Base-by-base conservation (phyloP, 2,888 invertebrate species). In the Ametastegia equiseti region DNA sequence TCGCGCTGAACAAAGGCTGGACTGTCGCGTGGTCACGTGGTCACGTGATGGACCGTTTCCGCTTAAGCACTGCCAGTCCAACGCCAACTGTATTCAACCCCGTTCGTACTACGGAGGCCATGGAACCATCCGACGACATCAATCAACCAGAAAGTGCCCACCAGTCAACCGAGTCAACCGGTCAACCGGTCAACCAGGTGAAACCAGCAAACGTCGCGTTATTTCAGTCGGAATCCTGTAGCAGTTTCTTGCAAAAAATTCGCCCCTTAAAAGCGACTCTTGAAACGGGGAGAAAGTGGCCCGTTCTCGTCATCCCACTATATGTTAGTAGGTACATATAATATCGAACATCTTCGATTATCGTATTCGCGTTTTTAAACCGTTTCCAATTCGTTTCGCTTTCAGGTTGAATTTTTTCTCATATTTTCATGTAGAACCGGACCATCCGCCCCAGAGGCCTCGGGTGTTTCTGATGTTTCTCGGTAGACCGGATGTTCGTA, bases 41-140 rank as follows among this genome's bases (percentile, higher is more conserved):
- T 90, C 88, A 87, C 87, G 90, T 91, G 91, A 91, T 91, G 91
- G 90, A 90, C 90, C 88, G 91, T 88, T 91, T 91, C 91, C 91
- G 91, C 88, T 89, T 87, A 86, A 86, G 86, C 87, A 85, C 85
- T 86, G 85, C 86, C 82, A 85, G 86, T 86, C 78, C 78, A 78
- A 86, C 78, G 84, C 85, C 85, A 87, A 82, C 83, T 82, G 83
- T 85, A 85, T 86, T 86, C 85, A 84, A 84, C 84, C 84, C 81
- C 83, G 73, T 75, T 36, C 54, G 50, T 50, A 75, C 50, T 50
- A 75, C 75, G 75, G 75, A 75, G 75, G 63, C 78, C 63, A 63
- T 78, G 63, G 42, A 42, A 78, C 78, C 60, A 54, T 78, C 57
- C 78, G 45, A 39, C 60, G 78, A 78, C 78, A 78, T 78, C 78